phyloP scores from a whole-genome alignment of 2,113 vertebrate species.

The Ivindomyrus marchei region DNA sequence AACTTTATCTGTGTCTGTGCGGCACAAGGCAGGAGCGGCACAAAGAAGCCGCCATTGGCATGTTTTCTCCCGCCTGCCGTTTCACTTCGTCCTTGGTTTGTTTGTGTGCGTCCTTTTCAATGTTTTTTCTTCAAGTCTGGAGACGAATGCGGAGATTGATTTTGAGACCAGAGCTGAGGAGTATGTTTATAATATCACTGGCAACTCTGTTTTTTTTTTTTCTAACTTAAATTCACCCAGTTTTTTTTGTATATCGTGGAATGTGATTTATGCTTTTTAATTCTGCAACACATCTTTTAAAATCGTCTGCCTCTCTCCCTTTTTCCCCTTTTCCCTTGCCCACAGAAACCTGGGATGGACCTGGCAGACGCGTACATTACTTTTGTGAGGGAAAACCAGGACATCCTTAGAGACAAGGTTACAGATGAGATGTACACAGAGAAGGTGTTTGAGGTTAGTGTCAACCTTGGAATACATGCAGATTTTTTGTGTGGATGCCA shows the following conservation, averaged over 20 bases:
- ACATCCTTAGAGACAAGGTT: constrained; percentile 84
- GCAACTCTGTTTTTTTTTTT: background rate
- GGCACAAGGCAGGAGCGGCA: background rate
- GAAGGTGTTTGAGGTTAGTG: constrained; percentile 91
- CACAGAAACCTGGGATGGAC: constrained; percentile 92
- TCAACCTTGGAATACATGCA: constrained; percentile 25
- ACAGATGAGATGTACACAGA: constrained; percentile 81
- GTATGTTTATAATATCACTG: background rate
- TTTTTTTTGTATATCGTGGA: background rate
- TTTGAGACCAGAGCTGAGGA: background rate
- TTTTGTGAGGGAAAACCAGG: constrained; percentile 89
- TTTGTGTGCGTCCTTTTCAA: background rate
- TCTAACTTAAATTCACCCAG: background rate
- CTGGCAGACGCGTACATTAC: constrained; percentile 91
- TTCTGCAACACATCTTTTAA: background rate
- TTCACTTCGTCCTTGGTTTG: background rate
- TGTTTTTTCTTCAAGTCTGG: background rate
- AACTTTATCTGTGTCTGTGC: background rate
- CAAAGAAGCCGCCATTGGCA: background rate
- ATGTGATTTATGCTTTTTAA: background rate
- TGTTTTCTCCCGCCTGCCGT: background rate
- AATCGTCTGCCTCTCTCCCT: background rate
- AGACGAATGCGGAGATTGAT: background rate
- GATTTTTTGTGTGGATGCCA: background rate
- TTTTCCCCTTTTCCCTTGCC: constrained; percentile 22